A percentile compares a stretch with the other conserved stretches of the same genome.
Conservation (phyloP, 1,140 invertebrate genomes). For the Leptoteleia sp. region DNA sequence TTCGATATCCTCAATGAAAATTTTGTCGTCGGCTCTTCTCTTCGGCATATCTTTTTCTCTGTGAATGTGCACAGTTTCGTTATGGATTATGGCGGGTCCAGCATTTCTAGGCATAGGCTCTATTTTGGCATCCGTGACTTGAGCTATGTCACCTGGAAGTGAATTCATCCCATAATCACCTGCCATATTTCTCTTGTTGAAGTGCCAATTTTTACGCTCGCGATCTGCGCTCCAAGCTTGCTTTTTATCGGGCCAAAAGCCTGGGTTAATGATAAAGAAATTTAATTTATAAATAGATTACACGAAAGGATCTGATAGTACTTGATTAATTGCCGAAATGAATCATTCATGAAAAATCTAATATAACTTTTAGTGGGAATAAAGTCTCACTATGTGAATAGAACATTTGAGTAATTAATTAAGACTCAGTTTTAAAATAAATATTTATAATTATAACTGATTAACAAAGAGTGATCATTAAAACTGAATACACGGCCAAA, state of each 20-base stretch:
- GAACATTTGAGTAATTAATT: too few species aligned
- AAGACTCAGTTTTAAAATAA: too few species aligned
- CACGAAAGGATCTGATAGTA: neutral
- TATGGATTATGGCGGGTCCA: conserved; percentile 27
- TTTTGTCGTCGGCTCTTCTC: conserved; percentile 67
- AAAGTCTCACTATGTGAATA: too few species aligned
- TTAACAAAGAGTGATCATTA: too few species aligned
- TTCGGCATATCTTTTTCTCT: conserved; percentile 38
- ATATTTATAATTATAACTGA: too few species aligned
- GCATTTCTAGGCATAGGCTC: conserved; percentile 20
- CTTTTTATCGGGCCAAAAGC: conserved; percentile 86
- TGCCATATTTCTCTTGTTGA: conserved; percentile 84
- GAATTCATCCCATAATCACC: conserved; percentile 74
- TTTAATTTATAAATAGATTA: neutral
- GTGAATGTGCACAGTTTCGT: conserved; percentile 55
- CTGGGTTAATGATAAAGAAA: conserved; percentile 65
- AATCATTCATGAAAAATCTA: too few species aligned
- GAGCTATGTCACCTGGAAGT: conserved; percentile 74
- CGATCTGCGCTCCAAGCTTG: conserved; percentile 90
- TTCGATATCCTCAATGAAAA: conserved; percentile 80
- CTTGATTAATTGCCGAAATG: too few species aligned
- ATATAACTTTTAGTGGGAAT: too few species aligned
- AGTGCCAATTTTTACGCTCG: conserved; percentile 87
- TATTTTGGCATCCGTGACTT: conserved; percentile 26
- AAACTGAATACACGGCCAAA: too few species aligned